Evolutionary conservation across 1,140 invertebrate species (phyloP), one percentile per base, ranked within the genome.

Genomic region (Ceratoteleas bidentatus): DNA sequence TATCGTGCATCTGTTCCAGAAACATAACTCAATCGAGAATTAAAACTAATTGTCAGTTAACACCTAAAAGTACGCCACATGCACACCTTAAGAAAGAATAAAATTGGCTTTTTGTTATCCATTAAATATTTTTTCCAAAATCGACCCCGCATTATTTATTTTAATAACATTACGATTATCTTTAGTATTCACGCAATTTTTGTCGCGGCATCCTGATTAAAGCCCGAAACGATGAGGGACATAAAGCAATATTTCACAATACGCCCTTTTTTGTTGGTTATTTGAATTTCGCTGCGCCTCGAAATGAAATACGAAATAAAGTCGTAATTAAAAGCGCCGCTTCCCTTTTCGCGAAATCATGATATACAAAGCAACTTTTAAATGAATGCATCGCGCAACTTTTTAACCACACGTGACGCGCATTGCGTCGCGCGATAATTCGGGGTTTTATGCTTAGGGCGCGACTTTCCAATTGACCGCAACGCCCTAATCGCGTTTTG

Each of bases 321-420:
- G 62, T 57, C 56, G 36, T 68, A 76, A 68, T 68, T 76, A 76
- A 76, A 68, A 60, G 57, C 33, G 34, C 38, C 16, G 66, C 36
- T 68, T 61, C 43, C 45, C 13, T 69, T 56, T 62, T 61, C 62
- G 62, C 15, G 14, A 66, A 66, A 66, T 66, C 54, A 54, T 75
- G 72, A 66, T 60, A 68, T 68, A 68, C 45, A 45, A 60, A 75
- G 72, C 49, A 75, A 75, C 54, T 75, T 75, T 47, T 60, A 68
- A 76, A 68, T 62, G 73, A 68, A 49, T 11, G 13, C 14, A 38
- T 32, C 14, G 24, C 5, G 43, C 36, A 76, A 53, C 61, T 76
- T 76, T 76, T 75, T 47, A 11, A 61, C 58, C 56, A 45, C 5
- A 16, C 57, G 36, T 72, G 4, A 3, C 56, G 13, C 24, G 57